Conservation (phyloP, 2,113 vertebrate genomes). For the Gobiocypris rarus region DNA sequence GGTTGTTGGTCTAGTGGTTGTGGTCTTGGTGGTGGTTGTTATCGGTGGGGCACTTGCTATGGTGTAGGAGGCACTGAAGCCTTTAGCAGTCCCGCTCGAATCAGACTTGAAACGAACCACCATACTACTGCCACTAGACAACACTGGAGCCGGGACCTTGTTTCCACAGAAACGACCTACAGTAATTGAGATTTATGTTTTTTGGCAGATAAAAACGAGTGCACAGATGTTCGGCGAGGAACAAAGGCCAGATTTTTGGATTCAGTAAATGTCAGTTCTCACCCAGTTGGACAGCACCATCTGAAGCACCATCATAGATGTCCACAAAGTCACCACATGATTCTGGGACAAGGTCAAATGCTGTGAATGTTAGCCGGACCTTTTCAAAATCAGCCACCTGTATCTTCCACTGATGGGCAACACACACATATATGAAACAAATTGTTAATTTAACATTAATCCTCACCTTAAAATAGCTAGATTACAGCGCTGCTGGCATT, state of each 20-base stretch:
- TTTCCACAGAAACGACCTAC: constrained; percentile 71
- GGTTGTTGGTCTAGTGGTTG: not conserved
- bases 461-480: not conserved
- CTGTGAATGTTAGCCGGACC: constrained; percentile 71
- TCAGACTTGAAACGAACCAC: constrained; percentile 75
- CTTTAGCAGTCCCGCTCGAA: constrained; percentile 63
- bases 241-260: not conserved
- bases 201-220: constrained; percentile 12
- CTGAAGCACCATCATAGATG: constrained; percentile 69
- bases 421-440: not conserved
- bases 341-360: constrained; percentile 74
- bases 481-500: not conserved
- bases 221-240: constrained; percentile 7
- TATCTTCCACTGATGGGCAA: constrained; percentile 68
- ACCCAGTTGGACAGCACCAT: constrained; percentile 64
- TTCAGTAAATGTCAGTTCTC: constrained; percentile 38
- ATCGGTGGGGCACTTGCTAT: constrained; percentile 63
- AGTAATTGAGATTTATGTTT: constrained; percentile 12
- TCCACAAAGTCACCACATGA: constrained; percentile 76
- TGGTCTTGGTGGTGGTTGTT: constrained; percentile 20
- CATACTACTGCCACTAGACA: constrained; percentile 67
- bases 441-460: not conserved
- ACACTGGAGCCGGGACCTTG: constrained; percentile 59
- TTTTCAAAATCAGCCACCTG: constrained; percentile 67
- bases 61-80: constrained; percentile 74